A percentile compares a stretch with the other conserved stretches of the same genome.
Evolutionary conservation across 1,140 invertebrate species (phyloP).

Genomic region (Drosophila pruinosa): DNA sequence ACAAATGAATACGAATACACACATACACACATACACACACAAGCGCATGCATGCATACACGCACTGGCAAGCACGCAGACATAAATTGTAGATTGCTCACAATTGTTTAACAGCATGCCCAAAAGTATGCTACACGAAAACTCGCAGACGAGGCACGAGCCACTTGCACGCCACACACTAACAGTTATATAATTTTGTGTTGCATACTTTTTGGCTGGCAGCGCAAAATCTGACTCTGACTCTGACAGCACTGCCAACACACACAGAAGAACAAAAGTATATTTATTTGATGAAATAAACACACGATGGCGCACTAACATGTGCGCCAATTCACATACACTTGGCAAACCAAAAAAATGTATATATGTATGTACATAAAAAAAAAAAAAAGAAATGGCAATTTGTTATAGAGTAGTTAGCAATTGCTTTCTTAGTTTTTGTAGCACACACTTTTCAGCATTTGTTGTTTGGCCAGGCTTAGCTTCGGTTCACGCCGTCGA

Average conservation of each 20-base stretch:
- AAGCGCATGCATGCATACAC: slow-evolving; percentile 50
- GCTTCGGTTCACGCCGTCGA: slow-evolving; percentile 10
- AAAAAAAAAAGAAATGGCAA: neutral
- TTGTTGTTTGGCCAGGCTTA: slow-evolving; percentile 36
- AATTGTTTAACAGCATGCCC: slow-evolving; percentile 59
- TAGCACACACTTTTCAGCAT: slow-evolving; percentile 49
- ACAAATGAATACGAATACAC: too few relatives aligned
- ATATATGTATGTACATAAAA: neutral
- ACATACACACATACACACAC: slow-evolving; percentile 61
- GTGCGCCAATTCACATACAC: neutral
- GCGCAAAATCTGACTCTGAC: slow-evolving; percentile 11
- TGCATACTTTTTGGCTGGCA: slow-evolving; percentile 50
- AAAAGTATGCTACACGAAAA: slow-evolving; percentile 65
- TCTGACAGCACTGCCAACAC: slow-evolving; percentile 20
- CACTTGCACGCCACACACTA: slow-evolving; percentile 36
- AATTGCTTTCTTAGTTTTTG: neutral
- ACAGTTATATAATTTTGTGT: slow-evolving; percentile 67
- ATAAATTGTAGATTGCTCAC: slow-evolving; percentile 35
- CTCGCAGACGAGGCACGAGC: slow-evolving; percentile 45
- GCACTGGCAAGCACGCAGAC: slow-evolving; percentile 36
- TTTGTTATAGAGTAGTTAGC: neutral
- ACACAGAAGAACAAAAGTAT: neutral
- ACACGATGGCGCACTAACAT: neutral
- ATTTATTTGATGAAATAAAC: neutral
- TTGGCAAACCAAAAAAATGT: neutral